These are phyloP conservation scores for Apomyelois bistriatella DNA, from an alignment of 2,888 invertebrate species.

Conservation along the genomic window DNA sequence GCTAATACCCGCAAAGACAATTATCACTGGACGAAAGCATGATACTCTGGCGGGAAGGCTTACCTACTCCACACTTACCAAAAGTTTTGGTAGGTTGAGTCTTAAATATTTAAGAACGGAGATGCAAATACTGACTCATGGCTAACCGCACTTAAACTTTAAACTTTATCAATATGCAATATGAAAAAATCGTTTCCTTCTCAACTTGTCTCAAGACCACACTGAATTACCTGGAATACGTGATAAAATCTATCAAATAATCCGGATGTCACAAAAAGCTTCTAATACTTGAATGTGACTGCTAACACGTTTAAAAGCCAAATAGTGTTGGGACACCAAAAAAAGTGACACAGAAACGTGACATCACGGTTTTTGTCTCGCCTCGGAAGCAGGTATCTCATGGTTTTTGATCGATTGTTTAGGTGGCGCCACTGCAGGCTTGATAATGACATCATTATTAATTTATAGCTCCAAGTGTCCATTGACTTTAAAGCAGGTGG, in stretches of 20 bases:
- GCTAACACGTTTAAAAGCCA: slow-evolving; percentile 15
- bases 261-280: slow-evolving; percentile 17
- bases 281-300: slow-evolving; percentile 6
- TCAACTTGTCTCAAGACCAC: neutral
- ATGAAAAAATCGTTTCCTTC: too few relatives aligned
- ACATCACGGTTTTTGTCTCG: slow-evolving; percentile 8
- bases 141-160: too few relatives aligned
- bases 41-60: too few relatives aligned
- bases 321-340: slow-evolving; percentile 12
- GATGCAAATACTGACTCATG: too few relatives aligned
- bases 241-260: slow-evolving; percentile 15
- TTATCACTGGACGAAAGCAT: too few relatives aligned
- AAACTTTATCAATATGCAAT: too few relatives aligned
- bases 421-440: neutral
- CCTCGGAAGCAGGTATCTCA: slow-evolving; percentile 5
- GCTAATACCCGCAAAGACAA: too few relatives aligned
- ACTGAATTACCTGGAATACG: slow-evolving; percentile 5
- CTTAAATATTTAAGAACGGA: too few relatives aligned
- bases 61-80: too few relatives aligned
- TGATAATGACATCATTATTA: neutral
- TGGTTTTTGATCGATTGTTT: neutral
- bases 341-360: slow-evolving; percentile 14
- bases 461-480: too few relatives aligned
- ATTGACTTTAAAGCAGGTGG: too few relatives aligned
- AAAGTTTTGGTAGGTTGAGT: too few relatives aligned